Base-by-base conservation (phyloP, 2,797 vertebrate genomes). In the Notoglanidium macrostoma region DNA sequence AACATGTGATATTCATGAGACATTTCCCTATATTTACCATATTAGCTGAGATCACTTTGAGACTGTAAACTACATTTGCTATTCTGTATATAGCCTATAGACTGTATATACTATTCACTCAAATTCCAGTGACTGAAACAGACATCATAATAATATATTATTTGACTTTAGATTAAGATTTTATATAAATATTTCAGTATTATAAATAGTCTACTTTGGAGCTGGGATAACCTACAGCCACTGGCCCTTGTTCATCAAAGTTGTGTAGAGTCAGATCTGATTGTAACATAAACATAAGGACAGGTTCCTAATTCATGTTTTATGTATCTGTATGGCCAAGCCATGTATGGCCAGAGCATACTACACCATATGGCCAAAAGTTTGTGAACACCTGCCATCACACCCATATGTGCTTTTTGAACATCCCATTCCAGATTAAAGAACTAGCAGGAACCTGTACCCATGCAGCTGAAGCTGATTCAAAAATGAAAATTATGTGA, bases 1-100 rank as follows among this genome's bases (percentile, higher is more conserved):
- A 32, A 55, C 49, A 55, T 21, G 46, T 84, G 61, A 78, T 49
- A 89, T 87, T 76, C 61, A 68, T 68, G 65, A 49, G 84, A 81
- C 79, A 89, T 86, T 70, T 68, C 21, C 26, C 54, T 84, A 67
- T 81, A 77, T 73, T 89, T 87, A 68, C 68, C 76, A 84, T 86
- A 82, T 76, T 89, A 85, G 44, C 84, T 85, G 46, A 87, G 85
- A 87, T 59, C 15, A 23, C 55, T 79, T 19, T 35, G 35, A 35
- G 35, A 35, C 35, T 35, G 35, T 35, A 35, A 35, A 35, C 35
- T 35, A 35, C 35, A 35, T 35, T 35, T 35, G 3, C 2, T 35
- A 35, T 35, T 35, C 35, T 65, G 19, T 57, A 57, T 19, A 57
- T 19, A 21, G 35, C 35, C 35, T 35, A 35, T 35, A 57, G 55